Evolutionary conservation across 2,888 invertebrate species (phyloP), one percentile per base, ranked within the genome.

Genomic region (Cotesia congregata): DNA sequence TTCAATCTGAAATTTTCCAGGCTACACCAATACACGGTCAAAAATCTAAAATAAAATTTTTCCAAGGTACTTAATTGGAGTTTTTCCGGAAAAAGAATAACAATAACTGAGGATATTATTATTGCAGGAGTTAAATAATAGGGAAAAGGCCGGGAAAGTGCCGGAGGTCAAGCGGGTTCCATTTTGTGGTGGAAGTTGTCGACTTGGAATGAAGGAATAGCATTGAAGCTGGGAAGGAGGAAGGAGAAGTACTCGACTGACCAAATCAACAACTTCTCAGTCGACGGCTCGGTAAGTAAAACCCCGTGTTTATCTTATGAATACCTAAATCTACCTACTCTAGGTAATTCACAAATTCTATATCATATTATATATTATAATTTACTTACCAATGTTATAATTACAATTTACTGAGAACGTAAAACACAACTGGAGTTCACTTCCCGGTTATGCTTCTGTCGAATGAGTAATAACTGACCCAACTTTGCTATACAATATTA

Each of bases 381-480:
- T 89, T 89, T 88, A 89, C 89, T 88, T 88, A 88, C 88, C 86
- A 85, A 86, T 87, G 88, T 88, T 89, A 88, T 88, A 89, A 88
- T 89, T 89, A 88, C 87, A 89, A 88, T 88, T 89, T 86, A 30
- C 82, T 84, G 60, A 72, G 75, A 30, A 30, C 30, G 30, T 30
- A 30, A 30, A 30, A 30, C 30, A 30, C 4, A 30, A 30, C 30
- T 30, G 30, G 30, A 30, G 30, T 30, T 30, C 30, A 30, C 30
- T 30, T 30, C 30, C 30, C 30, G 30, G 30, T 30, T 30, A 30
- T 30, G 30, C 30, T 30, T 30, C 30, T 30, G 30, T 30, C 30
- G 30, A 30, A 30, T 30, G 30, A 30, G 30, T 30, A 30, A 30
- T 30, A 30, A 30, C 30, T 30, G 30, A 30, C 30, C 30, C 30